Base-by-base conservation (phyloP, 2,113 vertebrate genomes). In the Platanista minor region DNA sequence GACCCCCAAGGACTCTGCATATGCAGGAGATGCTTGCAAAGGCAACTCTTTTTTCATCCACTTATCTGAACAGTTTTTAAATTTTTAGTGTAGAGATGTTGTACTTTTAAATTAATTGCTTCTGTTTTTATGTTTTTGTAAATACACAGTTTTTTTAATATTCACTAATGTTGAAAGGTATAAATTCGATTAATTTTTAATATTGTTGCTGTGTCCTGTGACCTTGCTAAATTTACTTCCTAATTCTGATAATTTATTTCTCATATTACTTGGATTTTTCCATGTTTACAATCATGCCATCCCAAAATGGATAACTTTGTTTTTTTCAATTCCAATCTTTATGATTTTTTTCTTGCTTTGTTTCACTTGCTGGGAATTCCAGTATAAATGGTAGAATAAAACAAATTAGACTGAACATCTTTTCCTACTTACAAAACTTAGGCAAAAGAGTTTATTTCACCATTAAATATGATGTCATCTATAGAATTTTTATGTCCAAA, bases 1-100 rank as follows among this genome's bases (percentile, higher is more conserved):
- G 23, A 46, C 4, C 2, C 2, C 6, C 2, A 20, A 59, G 66
- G 17, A 21, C 8, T 49, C 49, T 20, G 2, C 0, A 27, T 33
- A 1, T 33, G 0, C 8, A 23, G 54, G 21, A n/a, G 36, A 29
- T 49, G 23, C 36, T 66, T 62, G 23, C 61, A 62, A 54, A 78
- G 49, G 13, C 41, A 81, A n/a, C 39, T 49, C 33, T 29, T 11
- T 23, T 54, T 71, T 57, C 52, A 64, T 17, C 31, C 31, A 43
- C 25, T 74, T 69, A 14, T 6, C 39, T 27, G 59, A 61, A 27
- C 5, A 64, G 25, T 41, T 46, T 91, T 43, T 20, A 13, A 61
- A 43, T 21, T 77, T 93, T 61, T 54, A 46, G 2, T 21, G 3
- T 54, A 67, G 7, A 23, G 1, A 31, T 85, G 12, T 85, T 80